These are phyloP conservation scores for Emberiza fucata DNA, from an alignment of 2,113 vertebrate species.

Conservation along the genomic window DNA sequence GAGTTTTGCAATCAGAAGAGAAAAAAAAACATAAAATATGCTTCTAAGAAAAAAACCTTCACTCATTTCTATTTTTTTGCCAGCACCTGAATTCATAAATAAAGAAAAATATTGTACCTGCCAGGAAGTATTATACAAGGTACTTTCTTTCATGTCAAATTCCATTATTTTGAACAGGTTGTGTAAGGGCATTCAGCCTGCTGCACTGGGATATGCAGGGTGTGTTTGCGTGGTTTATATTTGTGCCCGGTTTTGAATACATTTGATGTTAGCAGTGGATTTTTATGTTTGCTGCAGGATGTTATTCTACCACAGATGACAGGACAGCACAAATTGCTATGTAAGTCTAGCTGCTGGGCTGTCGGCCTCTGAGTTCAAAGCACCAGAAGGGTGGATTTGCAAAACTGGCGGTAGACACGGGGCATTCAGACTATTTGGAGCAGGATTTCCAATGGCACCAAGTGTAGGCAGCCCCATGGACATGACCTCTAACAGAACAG, in stretches of 20 bases:
- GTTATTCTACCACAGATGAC: background rate
- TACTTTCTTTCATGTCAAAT: constrained; percentile 58
- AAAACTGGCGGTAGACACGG: background rate
- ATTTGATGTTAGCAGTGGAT: background rate
- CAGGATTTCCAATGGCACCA: background rate
- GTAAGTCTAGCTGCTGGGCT: background rate
- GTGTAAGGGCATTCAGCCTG: constrained; percentile 25
- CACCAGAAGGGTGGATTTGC: background rate
- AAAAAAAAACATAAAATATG: background rate
- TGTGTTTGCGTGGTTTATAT: background rate
- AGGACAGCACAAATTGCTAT: background rate
- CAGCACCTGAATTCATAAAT: constrained; percentile 35
- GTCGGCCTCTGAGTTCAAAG: background rate
- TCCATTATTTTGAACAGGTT: constrained; percentile 54
- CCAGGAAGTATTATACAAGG: constrained; percentile 47
- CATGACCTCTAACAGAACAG: background rate
- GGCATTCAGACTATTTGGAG: background rate
- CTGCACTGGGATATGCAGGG: background rate
- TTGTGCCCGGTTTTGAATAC: constrained; percentile 19
- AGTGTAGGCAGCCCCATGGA: background rate
- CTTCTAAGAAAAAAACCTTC: constrained; percentile 22
- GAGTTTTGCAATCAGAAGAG: background rate
- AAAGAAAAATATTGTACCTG: constrained; percentile 53
- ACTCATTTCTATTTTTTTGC: background rate
- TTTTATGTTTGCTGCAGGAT: constrained; percentile 39